phyloP scores from a whole-genome alignment of 2,797 vertebrate species.

The Sebastes minor region DNA sequence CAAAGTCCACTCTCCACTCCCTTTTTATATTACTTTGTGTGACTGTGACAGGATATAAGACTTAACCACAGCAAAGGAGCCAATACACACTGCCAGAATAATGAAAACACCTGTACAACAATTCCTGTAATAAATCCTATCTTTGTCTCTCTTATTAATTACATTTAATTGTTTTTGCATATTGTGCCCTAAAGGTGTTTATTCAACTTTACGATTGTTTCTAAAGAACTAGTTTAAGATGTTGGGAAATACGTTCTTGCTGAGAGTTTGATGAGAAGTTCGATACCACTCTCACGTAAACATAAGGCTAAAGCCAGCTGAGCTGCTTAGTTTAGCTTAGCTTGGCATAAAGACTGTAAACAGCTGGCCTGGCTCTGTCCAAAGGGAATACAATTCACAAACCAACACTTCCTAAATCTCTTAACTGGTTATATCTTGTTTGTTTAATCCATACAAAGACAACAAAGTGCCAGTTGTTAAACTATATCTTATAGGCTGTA shows the following conservation, averaged over 20 bases:
- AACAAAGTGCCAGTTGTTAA: neutral
- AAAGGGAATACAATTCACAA: neutral
- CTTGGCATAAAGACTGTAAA: neutral
- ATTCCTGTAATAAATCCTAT: neutral
- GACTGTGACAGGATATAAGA: slow-evolving; percentile 5
- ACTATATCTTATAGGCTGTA: neutral
- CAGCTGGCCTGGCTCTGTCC: neutral
- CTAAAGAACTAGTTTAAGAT: neutral
- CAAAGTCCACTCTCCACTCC: slow-evolving; percentile 49
- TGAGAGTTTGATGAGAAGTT: neutral
- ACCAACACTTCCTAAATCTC: neutral
- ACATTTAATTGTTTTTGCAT: neutral
- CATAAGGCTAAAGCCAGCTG: neutral
- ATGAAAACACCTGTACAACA: slow-evolving; percentile 1
- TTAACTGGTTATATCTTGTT: neutral
- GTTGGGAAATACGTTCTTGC: neutral
- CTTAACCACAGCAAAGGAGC: neutral
- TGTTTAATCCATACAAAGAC: neutral
- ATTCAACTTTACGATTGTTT: neutral
- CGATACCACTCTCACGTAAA: neutral
- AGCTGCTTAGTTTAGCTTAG: neutral
- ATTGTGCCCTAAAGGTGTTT: neutral
- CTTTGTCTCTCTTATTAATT: neutral
- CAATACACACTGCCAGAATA: neutral
- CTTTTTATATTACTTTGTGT: slow-evolving; percentile 26